Evolutionary conservation across 2,113 vertebrate genomes (phyloP), one percentile per base, ranked within the genome.

Genomic region (Mirounga angustirostris): DNA sequence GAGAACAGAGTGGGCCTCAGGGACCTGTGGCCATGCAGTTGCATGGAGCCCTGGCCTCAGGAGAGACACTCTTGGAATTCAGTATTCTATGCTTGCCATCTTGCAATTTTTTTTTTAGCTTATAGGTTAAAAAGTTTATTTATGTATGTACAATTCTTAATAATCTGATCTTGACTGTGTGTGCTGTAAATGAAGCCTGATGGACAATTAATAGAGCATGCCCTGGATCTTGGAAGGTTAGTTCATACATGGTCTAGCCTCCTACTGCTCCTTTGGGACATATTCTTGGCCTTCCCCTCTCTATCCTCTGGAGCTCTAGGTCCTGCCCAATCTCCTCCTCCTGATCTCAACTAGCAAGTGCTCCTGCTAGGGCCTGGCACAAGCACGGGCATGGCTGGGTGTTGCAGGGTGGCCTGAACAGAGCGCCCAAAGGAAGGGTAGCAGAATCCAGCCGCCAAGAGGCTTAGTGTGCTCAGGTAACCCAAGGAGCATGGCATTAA

Each of bases 401-500:
- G 61, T 12, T 30, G 5, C 33, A 67, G 10, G 73, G 40, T 15
- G 69, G 16, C n/a, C 58, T 30, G 2, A 0, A 2, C 7, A 36
- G 56, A 67, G 22, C 65, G 24, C 13, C 28, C 28, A 56, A 24
- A 1, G 1, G 33, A 69, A 28, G 43, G 10, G 0, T 1, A 24
- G 28, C 33, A 26, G 1, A 52, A 12, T 5, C 0, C 18, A 4
- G 30, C 14, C 50, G 63, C 24, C 24, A 16, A 7, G 2, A 33
- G 67, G 79, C 7, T 15, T 22, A 0, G 7, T 16, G 40, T 3
- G n/a, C 11, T 18, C 46, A 15, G 2, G 5, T 36, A 11, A 18
- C 33, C 56, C 28, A 46, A 40, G 36, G 40, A 19, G 15, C 7
- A 5, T 6, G 16, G 10, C 50, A 65, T 30, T 73, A 71, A 56